Evolutionary conservation across 2,797 vertebrate genomes (phyloP), one percentile per base, ranked within the genome.

Genomic region (Acrocephalus scirpaceus): DNA sequence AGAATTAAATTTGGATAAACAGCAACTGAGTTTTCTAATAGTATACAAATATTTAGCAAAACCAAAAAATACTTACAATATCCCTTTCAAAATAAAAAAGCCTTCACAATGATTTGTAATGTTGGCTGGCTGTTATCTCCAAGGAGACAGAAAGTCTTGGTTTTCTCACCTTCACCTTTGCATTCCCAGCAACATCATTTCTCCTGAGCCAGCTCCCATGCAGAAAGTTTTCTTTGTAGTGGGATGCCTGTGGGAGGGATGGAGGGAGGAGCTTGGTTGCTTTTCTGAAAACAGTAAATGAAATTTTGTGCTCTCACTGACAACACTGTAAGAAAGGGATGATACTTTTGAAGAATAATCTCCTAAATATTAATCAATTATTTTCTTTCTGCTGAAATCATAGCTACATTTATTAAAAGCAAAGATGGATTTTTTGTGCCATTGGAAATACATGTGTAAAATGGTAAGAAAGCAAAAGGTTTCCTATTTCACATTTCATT

Each of bases 311-410:
- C 78, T 93, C 77, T 58, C 80, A 92, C 64, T 92, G 71, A 83
- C 82, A 97, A 92, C 34, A 90, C 72, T 81, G 91, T 50, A 95
- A 95, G 80, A 96, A 94, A 80, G 23, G 34, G 36, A 47, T 81
- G 82, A 94, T 74, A 57, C 64, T 92, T 96, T 73, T 86, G 88
- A 96, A 95, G 89, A 96, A 93, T 73, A 89, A 89, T 64, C 84
- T 93, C 75, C 74, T 83, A 96, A 96, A 96, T 88, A 93, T 71
- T 67, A 90, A 83, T 70, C 2, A 50, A 62, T 78, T 94, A 60
- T 90, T 97, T 97, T 94, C 79, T 72, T 94, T 91, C 92, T 92
- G 93, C 44, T 95, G 86, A 97, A 95, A 97, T 84, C 64, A 69
- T 60, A 95, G 48, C 36, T 74, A 84, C 29, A 88, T 78, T 97